Base-by-base conservation (phyloP, 1,140 invertebrate species). In the Druon quercuslanigerum region DNA sequence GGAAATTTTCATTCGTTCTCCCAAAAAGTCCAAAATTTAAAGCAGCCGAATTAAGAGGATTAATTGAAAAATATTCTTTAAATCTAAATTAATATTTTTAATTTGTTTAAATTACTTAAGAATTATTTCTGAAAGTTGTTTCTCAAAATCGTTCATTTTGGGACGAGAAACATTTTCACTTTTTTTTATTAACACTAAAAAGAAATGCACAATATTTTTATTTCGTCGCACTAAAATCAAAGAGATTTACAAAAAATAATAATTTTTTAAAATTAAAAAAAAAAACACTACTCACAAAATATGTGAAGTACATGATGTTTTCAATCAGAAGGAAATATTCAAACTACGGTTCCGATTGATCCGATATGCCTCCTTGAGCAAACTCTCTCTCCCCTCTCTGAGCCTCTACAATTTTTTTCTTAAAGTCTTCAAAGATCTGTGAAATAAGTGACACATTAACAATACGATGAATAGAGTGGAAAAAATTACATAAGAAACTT, bases 381-480 rank as follows among this genome's bases (percentile, higher is more conserved):
- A 82, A 83, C 84, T 85, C 82, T 85, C 84, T 83, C 82, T 85
- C 82, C 83, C 83, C 77, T 79, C 81, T 80, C 16, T 46, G 25
- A 77, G 76, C 79, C 78, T 83, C 79, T 80, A n/a, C 75, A 46
- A 46, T 71, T 83, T 76, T 73, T 71, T 79, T 80, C 81, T 82
- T 77, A 74, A 80, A 79, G 71, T 60, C 20, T 51, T 71, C 14
- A n/a, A 25, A 72, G 19, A 52, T 20, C 50, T 9, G 51, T n/a
- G 13, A 33, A 52, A 51, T 51, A 79, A 71, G 75, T 40, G 20
- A 52, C 76, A 78, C 78, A 79, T 57, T 74, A 72, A 71, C 40
- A 19, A 54, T 50, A 14, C n/a, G 19, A 2, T 40, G 54, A 25
- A 20, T n/a, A 12, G 16, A 14, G 20, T 25, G 14, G 0, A 71